A percentile compares a stretch with the other conserved stretches of the same genome.
phyloP scores from a whole-genome alignment of 2,113 vertebrate genomes.

The Cnemophilus loriae region DNA sequence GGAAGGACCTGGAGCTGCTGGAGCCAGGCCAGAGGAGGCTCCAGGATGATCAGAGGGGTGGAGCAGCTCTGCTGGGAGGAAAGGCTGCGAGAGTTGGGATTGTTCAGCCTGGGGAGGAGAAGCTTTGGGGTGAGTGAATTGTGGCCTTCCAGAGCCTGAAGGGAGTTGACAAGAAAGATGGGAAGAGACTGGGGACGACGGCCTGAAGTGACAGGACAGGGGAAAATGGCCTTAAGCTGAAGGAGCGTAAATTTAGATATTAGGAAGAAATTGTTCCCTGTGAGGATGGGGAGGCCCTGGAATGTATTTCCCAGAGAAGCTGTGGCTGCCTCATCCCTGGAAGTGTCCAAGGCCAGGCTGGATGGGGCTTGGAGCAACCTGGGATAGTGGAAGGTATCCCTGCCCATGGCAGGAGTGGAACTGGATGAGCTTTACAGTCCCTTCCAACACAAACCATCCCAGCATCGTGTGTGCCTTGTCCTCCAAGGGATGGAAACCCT shows the following conservation, averaged over 20 bases:
- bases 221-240: not conserved
- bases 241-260: not conserved
- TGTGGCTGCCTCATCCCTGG: not conserved
- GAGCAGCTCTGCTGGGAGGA: not conserved
- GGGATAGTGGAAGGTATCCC: not conserved
- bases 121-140: not conserved
- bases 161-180: fast-evolving
- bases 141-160: not conserved
- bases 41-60: not conserved
- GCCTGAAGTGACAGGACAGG: not conserved
- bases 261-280: not conserved
- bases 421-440: not conserved
- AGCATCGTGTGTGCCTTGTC: not conserved
- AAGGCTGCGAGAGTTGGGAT: not conserved
- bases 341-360: fast-evolving
- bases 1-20: not conserved
- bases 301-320: not conserved
- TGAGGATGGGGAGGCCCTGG: not conserved
- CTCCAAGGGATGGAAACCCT: not conserved
- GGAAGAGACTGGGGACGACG: fast-evolving
- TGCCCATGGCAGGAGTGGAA: not conserved
- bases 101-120: not conserved
- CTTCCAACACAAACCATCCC: not conserved
- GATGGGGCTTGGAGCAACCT: fast-evolving
- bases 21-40: not conserved